A percentile compares a stretch with the other conserved stretches of the same genome.
Conservation (phyloP, 1,140 invertebrate genomes). For the Elymnias hypermnestra region DNA sequence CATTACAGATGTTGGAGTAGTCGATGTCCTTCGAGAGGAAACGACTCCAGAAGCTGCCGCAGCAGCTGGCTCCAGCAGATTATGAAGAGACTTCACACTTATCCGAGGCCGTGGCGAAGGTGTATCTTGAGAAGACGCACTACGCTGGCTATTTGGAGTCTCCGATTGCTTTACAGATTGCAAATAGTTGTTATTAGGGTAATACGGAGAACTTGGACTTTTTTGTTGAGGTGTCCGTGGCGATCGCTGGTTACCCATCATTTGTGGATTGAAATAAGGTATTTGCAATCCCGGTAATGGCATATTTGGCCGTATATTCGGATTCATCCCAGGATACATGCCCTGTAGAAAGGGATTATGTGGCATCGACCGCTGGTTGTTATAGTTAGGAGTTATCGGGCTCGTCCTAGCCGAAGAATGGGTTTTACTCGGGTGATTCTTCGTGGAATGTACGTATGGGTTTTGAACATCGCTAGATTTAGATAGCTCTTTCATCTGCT, state of each 20-base stretch:
- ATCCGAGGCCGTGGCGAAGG: constrained; percentile 76
- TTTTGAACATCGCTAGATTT: constrained; percentile 64
- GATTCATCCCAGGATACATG: constrained; percentile 57
- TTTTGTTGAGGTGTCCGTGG: constrained; percentile 57
- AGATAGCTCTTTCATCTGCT: constrained; percentile 55
- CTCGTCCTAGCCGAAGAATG: constrained; percentile 69
- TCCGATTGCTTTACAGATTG: constrained; percentile 57
- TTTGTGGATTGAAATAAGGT: constrained; percentile 66
- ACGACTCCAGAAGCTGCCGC: constrained; percentile 33
- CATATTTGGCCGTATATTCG: constrained; percentile 52
- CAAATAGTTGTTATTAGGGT: constrained; percentile 65
- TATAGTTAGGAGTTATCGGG: constrained; percentile 63
- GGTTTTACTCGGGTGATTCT: constrained; percentile 51
- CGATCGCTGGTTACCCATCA: constrained; percentile 53
- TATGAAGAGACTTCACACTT: constrained; percentile 78
- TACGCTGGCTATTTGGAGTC: constrained; percentile 33
- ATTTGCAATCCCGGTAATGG: constrained; percentile 64
- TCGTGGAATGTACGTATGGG: constrained; percentile 66
- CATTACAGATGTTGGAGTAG: constrained; percentile 28
- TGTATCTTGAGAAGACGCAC: constrained; percentile 49
- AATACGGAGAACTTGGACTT: constrained; percentile 62
- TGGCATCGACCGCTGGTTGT: constrained; percentile 44
- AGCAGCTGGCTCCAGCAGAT: constrained; percentile 72
- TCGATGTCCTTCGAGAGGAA: constrained; percentile 25
- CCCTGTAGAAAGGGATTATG: constrained; percentile 56